Conservation (phyloP, 2,888 invertebrate genomes). For the Hetaerina titia region DNA sequence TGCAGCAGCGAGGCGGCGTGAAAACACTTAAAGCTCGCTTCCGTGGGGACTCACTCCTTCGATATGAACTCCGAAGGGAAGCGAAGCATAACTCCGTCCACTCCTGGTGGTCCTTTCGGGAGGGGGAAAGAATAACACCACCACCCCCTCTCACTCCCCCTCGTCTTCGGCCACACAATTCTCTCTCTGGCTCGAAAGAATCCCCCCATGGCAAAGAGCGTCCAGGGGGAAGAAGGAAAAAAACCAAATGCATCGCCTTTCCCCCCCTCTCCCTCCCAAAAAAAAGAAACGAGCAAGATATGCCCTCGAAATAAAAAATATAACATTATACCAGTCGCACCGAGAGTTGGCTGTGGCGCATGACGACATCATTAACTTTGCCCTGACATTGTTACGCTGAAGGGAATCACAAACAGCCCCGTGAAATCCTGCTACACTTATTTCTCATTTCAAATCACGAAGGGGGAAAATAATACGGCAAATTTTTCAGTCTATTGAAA, state of each 20-base stretch:
- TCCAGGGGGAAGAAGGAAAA: not conserved
- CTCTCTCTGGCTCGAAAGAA: not conserved
- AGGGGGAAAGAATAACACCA: not conserved
- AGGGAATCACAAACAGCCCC: not conserved
- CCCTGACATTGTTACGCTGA: not conserved
- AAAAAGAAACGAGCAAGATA: conserved; percentile 16
- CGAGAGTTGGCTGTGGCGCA: conserved; percentile 24
- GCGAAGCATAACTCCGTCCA: not conserved
- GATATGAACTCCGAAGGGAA: conserved; percentile 13
- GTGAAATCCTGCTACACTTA: not conserved
- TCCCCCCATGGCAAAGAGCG: not conserved
- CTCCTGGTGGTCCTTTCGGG: not conserved
- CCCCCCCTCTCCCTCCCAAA: not conserved
- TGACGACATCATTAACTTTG: not conserved
- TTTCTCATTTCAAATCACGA: not conserved
- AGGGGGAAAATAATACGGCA: not conserved
- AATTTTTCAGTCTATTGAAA: too few species aligned
- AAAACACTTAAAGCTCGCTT: not conserved
- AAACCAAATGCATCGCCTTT: conserved; percentile 16
- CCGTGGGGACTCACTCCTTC: not conserved
- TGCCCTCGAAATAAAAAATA: conserved; percentile 28
- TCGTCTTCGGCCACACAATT: not conserved
- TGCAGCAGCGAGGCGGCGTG: not conserved
- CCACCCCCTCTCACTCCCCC: not conserved
- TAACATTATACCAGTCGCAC: not conserved